Percentiles rank a stretch among this genome's conserved stretches.
Conservation (phyloP, 1,140 invertebrate genomes). For the Drosophila kikkawai region DNA sequence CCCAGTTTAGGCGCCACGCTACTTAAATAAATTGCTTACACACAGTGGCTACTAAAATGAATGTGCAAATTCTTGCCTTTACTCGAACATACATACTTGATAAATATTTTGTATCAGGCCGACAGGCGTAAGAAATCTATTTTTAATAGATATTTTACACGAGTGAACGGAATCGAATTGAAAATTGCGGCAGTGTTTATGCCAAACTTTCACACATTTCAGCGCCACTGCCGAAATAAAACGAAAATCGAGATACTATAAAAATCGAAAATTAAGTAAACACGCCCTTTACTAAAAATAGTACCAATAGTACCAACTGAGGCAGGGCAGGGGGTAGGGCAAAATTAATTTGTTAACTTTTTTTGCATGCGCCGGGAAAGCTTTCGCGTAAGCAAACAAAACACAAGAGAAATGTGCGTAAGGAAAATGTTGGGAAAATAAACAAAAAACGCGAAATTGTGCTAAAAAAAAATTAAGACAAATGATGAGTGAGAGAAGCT, state of each 20-base stretch:
- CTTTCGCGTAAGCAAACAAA: conserved; percentile 68
- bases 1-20: background rate
- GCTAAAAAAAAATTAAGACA: conserved; percentile 73
- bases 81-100: conserved; percentile 21
- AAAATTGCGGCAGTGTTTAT: conserved; percentile 66
- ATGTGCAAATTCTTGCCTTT: conserved; percentile 26
- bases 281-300: conserved; percentile 79
- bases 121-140: conserved; percentile 42
- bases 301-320: conserved; percentile 18
- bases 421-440: conserved; percentile 66
- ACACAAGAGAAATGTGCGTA: conserved; percentile 60
- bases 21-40: conserved; percentile 27
- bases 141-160: conserved; percentile 62
- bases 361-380: conserved; percentile 33
- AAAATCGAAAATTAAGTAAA: conserved; percentile 70
- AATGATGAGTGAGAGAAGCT: conserved; percentile 78
- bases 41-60: conserved; percentile 23
- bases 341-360: conserved; percentile 61
- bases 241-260: conserved; percentile 60
- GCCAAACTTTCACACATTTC: conserved; percentile 63
- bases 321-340: conserved; percentile 3
- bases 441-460: conserved; percentile 63
- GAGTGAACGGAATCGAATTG: conserved; percentile 38
- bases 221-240: conserved; percentile 49
- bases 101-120: conserved; percentile 29